phyloP scores from a whole-genome alignment of 2,888 invertebrate genomes.

The Amphipyra berbera region DNA sequence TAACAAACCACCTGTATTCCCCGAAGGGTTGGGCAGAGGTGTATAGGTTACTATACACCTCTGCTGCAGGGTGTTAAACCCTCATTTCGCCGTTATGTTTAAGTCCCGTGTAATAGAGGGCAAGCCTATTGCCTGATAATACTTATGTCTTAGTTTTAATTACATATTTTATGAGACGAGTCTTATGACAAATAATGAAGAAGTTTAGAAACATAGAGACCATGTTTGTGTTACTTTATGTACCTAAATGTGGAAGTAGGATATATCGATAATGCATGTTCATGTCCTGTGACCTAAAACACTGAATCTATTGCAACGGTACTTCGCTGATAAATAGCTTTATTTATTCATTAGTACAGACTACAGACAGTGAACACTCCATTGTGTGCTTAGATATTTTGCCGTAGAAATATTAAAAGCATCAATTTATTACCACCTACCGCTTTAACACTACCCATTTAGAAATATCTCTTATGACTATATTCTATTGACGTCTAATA shows the following conservation, averaged over 20 bases:
- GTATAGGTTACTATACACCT: too few relatives aligned
- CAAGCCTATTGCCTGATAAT: too few relatives aligned
- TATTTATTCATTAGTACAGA: slow-evolving; percentile 37
- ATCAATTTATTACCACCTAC: slow-evolving; percentile 28
- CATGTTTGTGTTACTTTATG: slow-evolving; percentile 45
- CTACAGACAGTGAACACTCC: slow-evolving; percentile 11
- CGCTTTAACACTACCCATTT: slow-evolving; percentile 15
- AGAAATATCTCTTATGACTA: slow-evolving; percentile 33
- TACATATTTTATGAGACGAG: slow-evolving; percentile 39
- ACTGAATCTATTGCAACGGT: slow-evolving; percentile 61
- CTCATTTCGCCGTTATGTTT: too few relatives aligned
- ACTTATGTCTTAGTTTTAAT: slow-evolving; percentile 25
- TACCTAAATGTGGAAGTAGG: slow-evolving; percentile 55
- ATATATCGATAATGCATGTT: slow-evolving; percentile 57
- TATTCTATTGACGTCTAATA: slow-evolving; percentile 39
- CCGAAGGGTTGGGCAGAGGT: too few relatives aligned
- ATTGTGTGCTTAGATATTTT: slow-evolving; percentile 30
- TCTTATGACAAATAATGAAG: slow-evolving; percentile 53
- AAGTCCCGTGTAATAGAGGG: too few relatives aligned
- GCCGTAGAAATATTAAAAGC: slow-evolving; percentile 38
- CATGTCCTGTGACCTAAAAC: slow-evolving; percentile 66
- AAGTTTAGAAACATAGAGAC: slow-evolving; percentile 44
- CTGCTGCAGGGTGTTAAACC: too few relatives aligned
- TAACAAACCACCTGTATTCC: too few relatives aligned
- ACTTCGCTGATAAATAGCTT: slow-evolving; percentile 51